A percentile compares a stretch with the other conserved stretches of the same genome.
Conservation (phyloP, 2,888 invertebrate species). For the Callosobruchus maculatus region DNA sequence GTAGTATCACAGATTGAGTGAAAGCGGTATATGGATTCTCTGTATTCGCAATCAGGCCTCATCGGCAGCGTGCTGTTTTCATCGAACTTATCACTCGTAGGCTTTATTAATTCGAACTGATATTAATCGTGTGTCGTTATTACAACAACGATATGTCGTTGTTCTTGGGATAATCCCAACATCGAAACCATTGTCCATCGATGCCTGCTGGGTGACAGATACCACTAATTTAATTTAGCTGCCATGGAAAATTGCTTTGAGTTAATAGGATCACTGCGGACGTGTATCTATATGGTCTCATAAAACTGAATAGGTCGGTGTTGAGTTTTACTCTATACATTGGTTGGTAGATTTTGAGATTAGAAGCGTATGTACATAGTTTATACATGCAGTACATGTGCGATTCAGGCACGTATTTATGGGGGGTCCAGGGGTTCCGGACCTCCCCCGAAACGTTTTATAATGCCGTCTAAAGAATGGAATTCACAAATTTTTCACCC, state of each 20-base stretch:
- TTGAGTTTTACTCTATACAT: neutral
- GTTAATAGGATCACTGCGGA: neutral
- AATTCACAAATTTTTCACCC: too few relatives aligned
- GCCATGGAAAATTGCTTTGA: neutral
- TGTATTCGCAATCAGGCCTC: neutral
- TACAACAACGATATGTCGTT: neutral
- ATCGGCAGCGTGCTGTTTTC: neutral
- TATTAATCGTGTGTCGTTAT: neutral
- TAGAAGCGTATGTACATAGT: too few relatives aligned
- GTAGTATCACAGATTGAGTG: neutral
- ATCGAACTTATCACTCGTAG: neutral
- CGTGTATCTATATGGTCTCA: neutral
- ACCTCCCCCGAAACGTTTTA: too few relatives aligned
- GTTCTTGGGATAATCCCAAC: neutral
- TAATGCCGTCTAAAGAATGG: too few relatives aligned
- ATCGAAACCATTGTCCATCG: neutral
- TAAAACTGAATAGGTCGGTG: neutral
- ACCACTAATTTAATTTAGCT: neutral
- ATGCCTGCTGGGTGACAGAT: neutral
- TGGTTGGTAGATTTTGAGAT: neutral
- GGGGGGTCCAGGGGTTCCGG: too few relatives aligned
- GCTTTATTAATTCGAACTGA: neutral
- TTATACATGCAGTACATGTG: too few relatives aligned
- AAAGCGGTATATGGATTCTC: neutral
- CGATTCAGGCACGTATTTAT: too few relatives aligned